Evolutionary conservation across 2,888 invertebrate genomes (phyloP).

Genomic region (Acanthosepion pharaonis): DNA sequence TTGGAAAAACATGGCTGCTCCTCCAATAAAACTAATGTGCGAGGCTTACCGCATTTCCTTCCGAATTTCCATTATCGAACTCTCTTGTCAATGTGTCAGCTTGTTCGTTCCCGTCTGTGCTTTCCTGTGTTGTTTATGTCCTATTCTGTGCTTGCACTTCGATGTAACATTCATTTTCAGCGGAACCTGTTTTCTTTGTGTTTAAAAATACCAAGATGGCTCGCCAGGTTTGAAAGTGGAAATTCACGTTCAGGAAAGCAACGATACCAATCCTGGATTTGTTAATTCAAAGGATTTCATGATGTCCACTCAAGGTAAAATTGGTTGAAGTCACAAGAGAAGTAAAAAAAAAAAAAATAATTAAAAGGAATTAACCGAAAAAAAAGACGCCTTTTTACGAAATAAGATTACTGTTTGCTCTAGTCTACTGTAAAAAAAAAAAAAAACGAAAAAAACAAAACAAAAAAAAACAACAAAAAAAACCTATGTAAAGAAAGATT

Average conservation of each 20-base stretch:
- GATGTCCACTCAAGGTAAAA: not conserved
- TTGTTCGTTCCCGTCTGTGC: not conserved
- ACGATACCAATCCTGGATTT: not conserved
- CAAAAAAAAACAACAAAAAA: not conserved
- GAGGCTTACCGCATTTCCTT: too few species aligned
- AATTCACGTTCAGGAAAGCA: not conserved
- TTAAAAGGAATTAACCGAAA: not conserved
- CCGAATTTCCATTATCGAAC: too few species aligned
- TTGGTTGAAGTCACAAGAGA: accelerated
- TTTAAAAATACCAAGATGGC: not conserved
- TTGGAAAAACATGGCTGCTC: too few species aligned
- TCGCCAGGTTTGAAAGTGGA: not conserved
- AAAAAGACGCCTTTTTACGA: too few species aligned
- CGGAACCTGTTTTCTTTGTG: not conserved
- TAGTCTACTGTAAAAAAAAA: not conserved
- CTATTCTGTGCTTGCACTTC: not conserved
- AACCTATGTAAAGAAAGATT: too few species aligned
- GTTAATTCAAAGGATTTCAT: not conserved
- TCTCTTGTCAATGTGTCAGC: not conserved
- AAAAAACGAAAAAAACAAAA: not conserved
- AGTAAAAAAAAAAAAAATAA: not conserved
- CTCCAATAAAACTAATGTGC: too few species aligned
- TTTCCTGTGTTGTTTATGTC: not conserved
- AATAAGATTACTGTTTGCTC: too few species aligned
- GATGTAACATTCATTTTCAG: not conserved